A percentile compares a stretch with the other conserved stretches of the same genome.
These are phyloP conservation scores for Stenurella melanura DNA, from an alignment of 2,888 invertebrate genomes.

Conservation along the genomic window DNA sequence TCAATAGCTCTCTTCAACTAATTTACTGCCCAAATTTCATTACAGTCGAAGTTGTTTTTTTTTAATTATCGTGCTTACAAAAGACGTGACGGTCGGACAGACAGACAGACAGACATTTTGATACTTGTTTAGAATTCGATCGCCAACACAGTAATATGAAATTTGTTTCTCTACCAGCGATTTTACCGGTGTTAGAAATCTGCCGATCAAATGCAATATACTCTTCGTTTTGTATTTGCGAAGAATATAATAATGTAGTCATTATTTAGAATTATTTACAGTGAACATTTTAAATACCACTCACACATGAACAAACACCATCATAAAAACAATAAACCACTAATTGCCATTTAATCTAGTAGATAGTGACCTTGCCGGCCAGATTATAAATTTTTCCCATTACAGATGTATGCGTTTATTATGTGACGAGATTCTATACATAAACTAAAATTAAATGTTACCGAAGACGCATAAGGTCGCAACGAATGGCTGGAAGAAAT, in stretches of 20 bases:
- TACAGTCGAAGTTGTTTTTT: too few species aligned
- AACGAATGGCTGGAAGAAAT: slow-evolving; percentile 13
- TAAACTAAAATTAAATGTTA: slow-evolving; percentile 28
- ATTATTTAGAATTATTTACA: not conserved
- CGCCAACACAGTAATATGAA: too few species aligned
- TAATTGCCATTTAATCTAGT: slow-evolving; percentile 10
- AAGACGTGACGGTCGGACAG: too few species aligned
- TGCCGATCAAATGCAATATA: too few species aligned
- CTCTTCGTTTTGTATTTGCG: too few species aligned
- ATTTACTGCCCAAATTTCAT: too few species aligned
- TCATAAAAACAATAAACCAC: slow-evolving; percentile 3
- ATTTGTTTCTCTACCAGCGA: too few species aligned
- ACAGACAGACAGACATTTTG: too few species aligned
- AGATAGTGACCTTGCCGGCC: slow-evolving; percentile 19
- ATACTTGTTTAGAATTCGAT: too few species aligned
- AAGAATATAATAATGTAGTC: slow-evolving; percentile 5
- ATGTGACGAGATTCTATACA: slow-evolving; percentile 9
- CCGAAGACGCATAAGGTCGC: slow-evolving; percentile 29
- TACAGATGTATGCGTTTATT: not conserved
- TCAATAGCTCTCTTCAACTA: too few species aligned
- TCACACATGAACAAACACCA: slow-evolving; percentile 14
- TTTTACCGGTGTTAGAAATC: too few species aligned
- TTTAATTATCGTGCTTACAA: too few species aligned
- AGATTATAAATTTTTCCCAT: slow-evolving; percentile 12
- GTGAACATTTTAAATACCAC: not conserved